phyloP scores from a whole-genome alignment of 2,888 invertebrate species.

The Lypha dubia region DNA sequence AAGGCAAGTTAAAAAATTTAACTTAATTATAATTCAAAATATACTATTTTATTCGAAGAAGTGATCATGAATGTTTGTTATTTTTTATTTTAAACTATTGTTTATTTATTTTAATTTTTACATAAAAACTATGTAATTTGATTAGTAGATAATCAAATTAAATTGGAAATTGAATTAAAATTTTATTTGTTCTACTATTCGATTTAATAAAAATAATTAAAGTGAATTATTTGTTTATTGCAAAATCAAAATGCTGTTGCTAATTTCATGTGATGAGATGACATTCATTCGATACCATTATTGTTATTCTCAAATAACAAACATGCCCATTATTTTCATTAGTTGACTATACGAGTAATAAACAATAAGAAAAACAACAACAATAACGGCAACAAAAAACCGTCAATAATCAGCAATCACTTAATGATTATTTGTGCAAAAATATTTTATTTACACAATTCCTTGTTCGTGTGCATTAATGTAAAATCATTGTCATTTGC shows the following conservation, averaged over 20 bases:
- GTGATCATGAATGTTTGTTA: no score
- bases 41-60: no score
- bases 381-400: not conserved
- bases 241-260: not conserved
- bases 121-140: not conserved
- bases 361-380: not conserved
- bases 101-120: no score
- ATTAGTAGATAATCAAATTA: no score
- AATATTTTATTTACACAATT: constrained; percentile 57
- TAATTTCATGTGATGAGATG: not conserved
- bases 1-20: no score
- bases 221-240: not conserved
- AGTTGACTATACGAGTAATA: constrained; percentile 8
- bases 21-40: no score
- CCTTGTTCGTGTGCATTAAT: not conserved
- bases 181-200: not conserved
- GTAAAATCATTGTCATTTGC: constrained; percentile 23
- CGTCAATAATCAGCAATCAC: constrained; percentile 43
- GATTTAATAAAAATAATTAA: constrained; percentile 4
- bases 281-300: not conserved
- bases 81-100: no score
- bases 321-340: constrained; percentile 20
- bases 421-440: constrained; percentile 63
- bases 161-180: constrained; percentile 2
- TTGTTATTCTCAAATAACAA: not conserved